Percentiles rank a stretch among this genome's conserved stretches.
These are phyloP conservation scores for Periparus ater DNA, from an alignment of 2,797 vertebrate genomes.

Conservation along the genomic window DNA sequence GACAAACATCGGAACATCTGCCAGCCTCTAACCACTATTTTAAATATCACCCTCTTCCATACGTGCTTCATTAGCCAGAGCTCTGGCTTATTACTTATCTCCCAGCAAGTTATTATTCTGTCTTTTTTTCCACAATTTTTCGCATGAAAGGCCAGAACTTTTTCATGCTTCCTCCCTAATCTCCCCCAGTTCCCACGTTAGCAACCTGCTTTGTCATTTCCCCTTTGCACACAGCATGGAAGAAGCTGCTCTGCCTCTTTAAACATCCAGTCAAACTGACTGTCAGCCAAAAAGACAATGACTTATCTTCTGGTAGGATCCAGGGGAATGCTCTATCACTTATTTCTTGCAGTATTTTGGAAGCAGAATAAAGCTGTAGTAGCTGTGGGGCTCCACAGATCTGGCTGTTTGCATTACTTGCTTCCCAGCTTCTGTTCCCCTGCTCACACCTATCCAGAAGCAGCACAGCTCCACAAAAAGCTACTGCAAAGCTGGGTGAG, in stretches of 20 bases:
- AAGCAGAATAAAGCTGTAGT: conserved; percentile 1
- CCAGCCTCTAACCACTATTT: background rate
- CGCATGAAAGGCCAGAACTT: background rate
- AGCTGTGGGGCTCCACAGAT: background rate
- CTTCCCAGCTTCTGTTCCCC: background rate
- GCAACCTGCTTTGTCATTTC: background rate
- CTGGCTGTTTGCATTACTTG: background rate
- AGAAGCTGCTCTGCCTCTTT: conserved; percentile 1
- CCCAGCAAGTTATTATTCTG: background rate
- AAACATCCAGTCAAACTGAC: conserved; percentile 11
- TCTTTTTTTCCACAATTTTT: background rate
- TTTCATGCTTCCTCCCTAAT: background rate
- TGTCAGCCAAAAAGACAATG: background rate
- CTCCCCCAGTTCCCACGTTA: background rate
- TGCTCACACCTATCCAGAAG: background rate
- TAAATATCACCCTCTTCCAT: background rate
- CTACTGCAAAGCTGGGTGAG: background rate
- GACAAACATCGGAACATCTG: background rate
- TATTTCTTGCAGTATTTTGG: conserved; percentile 17
- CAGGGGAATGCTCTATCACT: conserved; percentile 6
- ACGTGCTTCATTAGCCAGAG: background rate
- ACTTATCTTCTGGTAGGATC: conserved; percentile 10
- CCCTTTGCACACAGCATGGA: background rate
- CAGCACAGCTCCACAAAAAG: background rate
- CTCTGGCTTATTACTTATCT: background rate